phyloP scores from a whole-genome alignment of 2,797 vertebrate species.

The Dendrocincla tyrannina region DNA sequence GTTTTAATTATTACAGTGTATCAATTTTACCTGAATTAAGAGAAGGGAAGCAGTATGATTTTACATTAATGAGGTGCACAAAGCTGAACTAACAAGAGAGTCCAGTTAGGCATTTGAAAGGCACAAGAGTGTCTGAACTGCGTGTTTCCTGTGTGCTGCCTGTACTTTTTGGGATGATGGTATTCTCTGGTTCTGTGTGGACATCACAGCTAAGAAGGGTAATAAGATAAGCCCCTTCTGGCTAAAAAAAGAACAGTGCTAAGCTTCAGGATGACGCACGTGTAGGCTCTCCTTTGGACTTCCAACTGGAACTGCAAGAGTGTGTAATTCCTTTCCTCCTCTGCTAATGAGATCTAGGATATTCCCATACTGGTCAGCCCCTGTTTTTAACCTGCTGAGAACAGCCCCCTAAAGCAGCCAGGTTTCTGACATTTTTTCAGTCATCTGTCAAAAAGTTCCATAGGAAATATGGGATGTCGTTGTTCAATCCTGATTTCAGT shows the following conservation, averaged over 20 bases:
- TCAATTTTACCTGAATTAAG: background rate
- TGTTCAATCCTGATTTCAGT: background rate
- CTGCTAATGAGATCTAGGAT: background rate
- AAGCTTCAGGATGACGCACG: slow-evolving; percentile 1
- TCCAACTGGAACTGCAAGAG: background rate
- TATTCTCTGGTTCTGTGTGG: background rate
- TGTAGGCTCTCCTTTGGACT: background rate
- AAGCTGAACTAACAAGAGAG: background rate
- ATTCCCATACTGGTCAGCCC: background rate
- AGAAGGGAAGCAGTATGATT: background rate
- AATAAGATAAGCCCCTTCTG: slow-evolving; percentile 52
- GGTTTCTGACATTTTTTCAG: background rate
- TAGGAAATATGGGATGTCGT: background rate
- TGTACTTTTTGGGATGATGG: background rate
- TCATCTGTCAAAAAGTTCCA: background rate
- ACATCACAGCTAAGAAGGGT: slow-evolving; percentile 34
- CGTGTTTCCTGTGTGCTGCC: background rate
- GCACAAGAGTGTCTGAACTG: background rate
- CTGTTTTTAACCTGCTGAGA: background rate
- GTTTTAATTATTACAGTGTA: background rate
- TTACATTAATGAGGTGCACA: rapidly evolving
- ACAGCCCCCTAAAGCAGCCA: background rate
- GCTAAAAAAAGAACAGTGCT: slow-evolving; percentile 46
- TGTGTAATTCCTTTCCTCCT: background rate
- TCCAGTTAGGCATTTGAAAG: background rate